These are phyloP conservation scores for Sebastes fasciatus DNA, from an alignment of 2,113 vertebrate species.

Conservation along the genomic window DNA sequence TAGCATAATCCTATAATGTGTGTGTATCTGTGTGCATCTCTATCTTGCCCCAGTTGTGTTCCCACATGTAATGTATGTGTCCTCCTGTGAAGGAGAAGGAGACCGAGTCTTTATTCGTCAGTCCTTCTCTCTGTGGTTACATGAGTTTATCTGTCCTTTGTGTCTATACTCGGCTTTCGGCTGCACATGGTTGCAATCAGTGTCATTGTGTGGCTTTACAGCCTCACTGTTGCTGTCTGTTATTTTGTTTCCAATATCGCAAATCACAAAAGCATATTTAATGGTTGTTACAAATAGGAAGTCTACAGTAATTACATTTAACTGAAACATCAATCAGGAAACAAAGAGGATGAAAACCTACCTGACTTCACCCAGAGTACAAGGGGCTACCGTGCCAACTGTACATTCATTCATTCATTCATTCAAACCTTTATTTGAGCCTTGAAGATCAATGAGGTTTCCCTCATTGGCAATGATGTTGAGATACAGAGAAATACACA, in stretches of 20 bases:
- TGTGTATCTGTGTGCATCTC: neutral
- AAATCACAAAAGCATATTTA: neutral
- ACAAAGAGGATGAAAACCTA: neutral
- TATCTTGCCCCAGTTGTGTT: neutral
- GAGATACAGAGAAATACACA: neutral
- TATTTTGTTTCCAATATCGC: neutral
- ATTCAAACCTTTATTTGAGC: neutral
- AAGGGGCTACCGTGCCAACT: neutral
- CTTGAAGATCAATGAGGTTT: neutral
- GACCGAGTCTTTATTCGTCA: neutral
- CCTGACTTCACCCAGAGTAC: neutral
- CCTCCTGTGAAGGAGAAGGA: neutral
- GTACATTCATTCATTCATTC: no score
- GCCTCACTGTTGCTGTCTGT: neutral
- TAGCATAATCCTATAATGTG: slow-evolving; percentile 1
- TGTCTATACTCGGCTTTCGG: neutral
- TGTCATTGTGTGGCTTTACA: neutral
- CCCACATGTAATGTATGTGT: slow-evolving; percentile 1
- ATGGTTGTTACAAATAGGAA: neutral
- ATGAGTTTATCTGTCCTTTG: neutral
- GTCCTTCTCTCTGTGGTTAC: neutral
- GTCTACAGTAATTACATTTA: neutral
- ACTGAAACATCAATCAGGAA: neutral
- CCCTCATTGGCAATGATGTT: neutral
- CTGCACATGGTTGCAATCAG: neutral